phyloP scores from a whole-genome alignment of 1,140 invertebrate genomes.

The Notospermus geniculatus region DNA sequence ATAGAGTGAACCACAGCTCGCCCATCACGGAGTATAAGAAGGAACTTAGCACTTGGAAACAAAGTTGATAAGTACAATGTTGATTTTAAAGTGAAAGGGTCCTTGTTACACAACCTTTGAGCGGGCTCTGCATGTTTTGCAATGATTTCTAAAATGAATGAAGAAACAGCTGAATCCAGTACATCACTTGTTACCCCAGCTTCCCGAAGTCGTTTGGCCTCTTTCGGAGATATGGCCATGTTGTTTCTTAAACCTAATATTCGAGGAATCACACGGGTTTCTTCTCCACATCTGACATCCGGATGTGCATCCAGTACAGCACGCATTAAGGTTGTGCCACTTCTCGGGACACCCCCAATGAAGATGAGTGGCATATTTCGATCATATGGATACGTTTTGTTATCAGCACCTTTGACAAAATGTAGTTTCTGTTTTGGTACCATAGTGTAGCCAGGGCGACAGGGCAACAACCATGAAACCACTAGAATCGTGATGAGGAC shows the following conservation, averaged over 20 bases:
- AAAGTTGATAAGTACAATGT: constrained; percentile 72
- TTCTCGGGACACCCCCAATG: constrained; percentile 93
- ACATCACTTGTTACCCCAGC: constrained; percentile 91
- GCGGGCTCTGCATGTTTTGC: constrained; percentile 83
- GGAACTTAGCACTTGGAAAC: constrained; percentile 82
- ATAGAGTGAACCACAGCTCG: constrained; percentile 97
- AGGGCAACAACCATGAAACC: constrained; percentile 1
- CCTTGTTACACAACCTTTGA: constrained; percentile 91
- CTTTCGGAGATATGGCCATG: constrained; percentile 43
- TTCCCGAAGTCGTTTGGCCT: constrained; percentile 74
- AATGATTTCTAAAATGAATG: constrained; percentile 85
- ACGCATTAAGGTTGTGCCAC: constrained; percentile 91
- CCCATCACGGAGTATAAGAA: constrained; percentile 97
- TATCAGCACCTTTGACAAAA: constrained; percentile 32
- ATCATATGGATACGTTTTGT: constrained; percentile 56
- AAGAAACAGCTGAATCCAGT: constrained; percentile 89
- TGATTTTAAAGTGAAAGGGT: constrained; percentile 93
- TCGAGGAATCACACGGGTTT: constrained; percentile 91
- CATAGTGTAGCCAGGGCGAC: constrained; percentile 27
- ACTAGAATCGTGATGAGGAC: too few species aligned
- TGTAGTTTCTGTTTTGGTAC: constrained; percentile 35
- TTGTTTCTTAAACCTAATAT: constrained; percentile 48
- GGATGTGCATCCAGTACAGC: constrained; percentile 97
- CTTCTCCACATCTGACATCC: constrained; percentile 92
- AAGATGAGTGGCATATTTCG: constrained; percentile 91